Percentiles rank a stretch among this genome's conserved stretches.
Evolutionary conservation across 2,797 vertebrate species (phyloP).

Genomic region (Amniataba percoides): DNA sequence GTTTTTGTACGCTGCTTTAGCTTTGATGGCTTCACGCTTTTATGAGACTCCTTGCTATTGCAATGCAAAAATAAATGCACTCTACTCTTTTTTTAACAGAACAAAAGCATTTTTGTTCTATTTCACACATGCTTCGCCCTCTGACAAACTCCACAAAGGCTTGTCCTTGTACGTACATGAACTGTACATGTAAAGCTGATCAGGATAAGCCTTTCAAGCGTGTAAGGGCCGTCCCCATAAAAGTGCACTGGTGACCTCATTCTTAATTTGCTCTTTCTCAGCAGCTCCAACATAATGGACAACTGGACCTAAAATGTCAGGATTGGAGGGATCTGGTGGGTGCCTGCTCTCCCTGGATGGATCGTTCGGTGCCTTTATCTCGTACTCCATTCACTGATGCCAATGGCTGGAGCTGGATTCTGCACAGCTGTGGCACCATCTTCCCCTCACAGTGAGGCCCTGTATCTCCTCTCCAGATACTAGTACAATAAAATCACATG

Average conservation of each 20-base stretch:
- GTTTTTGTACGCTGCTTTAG: conserved; percentile 28
- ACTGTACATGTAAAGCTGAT: conserved; percentile 20
- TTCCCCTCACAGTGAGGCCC: conserved; percentile 21
- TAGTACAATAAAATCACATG: conserved; percentile 28
- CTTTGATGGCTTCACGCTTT: conserved; percentile 52
- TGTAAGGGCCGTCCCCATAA: background rate
- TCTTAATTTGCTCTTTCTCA: conserved; percentile 28
- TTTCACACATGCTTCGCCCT: conserved; percentile 15
- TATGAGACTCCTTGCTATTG: conserved; percentile 31
- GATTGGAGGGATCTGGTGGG: conserved; percentile 34
- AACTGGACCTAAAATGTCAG: conserved; percentile 41
- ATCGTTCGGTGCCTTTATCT: conserved; percentile 48
- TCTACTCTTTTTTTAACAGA: conserved; percentile 22
- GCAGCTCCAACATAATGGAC: conserved; percentile 26
- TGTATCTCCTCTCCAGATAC: conserved; percentile 15
- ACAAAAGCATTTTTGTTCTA: conserved; percentile 8
- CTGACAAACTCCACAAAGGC: background rate
- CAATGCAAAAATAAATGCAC: conserved; percentile 29
- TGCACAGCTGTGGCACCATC: conserved; percentile 44
- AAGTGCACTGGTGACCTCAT: conserved; percentile 32
- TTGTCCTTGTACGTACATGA: conserved; percentile 9
- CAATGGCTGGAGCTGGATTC: conserved; percentile 42
- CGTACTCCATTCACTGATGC: conserved; percentile 32
- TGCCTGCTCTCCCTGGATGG: conserved; percentile 31
- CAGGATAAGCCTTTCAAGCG: conserved; percentile 27